Base-by-base conservation (phyloP, 2,113 vertebrate genomes). In the Lonchura striata region DNA sequence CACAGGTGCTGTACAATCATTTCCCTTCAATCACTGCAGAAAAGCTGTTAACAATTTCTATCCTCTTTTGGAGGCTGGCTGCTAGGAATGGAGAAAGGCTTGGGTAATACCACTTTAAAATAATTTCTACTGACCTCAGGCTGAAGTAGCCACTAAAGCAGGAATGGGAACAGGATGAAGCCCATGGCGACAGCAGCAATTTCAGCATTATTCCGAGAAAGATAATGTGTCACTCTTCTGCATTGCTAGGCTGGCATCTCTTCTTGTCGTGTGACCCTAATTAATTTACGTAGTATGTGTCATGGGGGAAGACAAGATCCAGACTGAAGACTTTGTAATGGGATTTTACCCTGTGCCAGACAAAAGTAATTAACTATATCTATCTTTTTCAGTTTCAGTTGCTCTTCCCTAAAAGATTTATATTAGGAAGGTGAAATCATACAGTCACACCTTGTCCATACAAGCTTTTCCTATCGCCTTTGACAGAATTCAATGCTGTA, bases 301-400 rank as follows among this genome's bases (percentile, higher is more conserved):
- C 90, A 80, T 60, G 86, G 70, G 90, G 92, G 54, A 96, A 95
- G 92, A 68, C 89, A 64, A 69, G 83, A 74, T 89, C 89, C 94
- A 95, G 90, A 60, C 71, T 86, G 92, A 93, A 94, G 70, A 31
- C 42, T 82, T 83, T 90, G 64, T 95, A 95, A 97, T 87, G 89
- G 92, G 92, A 88, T 90, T 91, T 96, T 84, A 65, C 93, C 84
- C 92, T 92, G 79, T 90, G 59, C 86, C 82, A 83, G 71, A 50
- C 84, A 94, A 82, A 86, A 91, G 83, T 94, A 96, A 98, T 96
- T 97, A 94, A 86, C 85, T 79, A 27, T 90, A 96, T 96, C 77
- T 90, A 94, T 94, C 83, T 88, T 92, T 95, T 96, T 89, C 66
- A 39, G 83, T 90, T 97, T 93, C 92, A 81, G 77, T 95, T 92